Conservation (phyloP, 2,113 vertebrate genomes). For the Neoarius graeffei region DNA sequence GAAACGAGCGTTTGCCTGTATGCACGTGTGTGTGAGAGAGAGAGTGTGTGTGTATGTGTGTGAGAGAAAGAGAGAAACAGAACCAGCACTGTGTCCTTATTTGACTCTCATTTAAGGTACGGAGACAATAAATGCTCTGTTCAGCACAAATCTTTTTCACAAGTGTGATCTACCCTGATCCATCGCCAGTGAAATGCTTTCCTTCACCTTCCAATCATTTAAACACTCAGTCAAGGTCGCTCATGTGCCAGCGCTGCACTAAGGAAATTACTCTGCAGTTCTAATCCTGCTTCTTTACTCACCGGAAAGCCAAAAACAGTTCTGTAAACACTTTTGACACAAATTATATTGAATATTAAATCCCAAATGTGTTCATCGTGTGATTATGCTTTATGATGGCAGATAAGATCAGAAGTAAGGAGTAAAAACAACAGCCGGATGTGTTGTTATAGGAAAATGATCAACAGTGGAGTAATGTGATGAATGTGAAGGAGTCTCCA, state of each 20-base stretch:
- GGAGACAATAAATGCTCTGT: slow-evolving; percentile 44
- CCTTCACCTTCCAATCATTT: slow-evolving; percentile 43
- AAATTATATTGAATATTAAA: background rate
- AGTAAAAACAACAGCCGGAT: background rate
- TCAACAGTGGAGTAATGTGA: background rate
- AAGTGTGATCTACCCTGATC: slow-evolving; percentile 33
- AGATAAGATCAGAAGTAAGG: background rate
- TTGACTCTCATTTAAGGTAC: slow-evolving; percentile 46
- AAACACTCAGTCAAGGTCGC: slow-evolving; percentile 21
- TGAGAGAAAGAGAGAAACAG: background rate
- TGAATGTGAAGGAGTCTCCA: background rate
- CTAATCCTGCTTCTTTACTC: background rate
- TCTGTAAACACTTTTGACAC: background rate
- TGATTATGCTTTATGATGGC: background rate
- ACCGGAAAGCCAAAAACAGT: background rate
- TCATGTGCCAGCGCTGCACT: slow-evolving; percentile 37
- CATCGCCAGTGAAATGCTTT: slow-evolving; percentile 33
- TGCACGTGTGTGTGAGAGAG: background rate
- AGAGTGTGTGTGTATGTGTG: background rate
- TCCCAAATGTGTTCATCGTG: background rate
- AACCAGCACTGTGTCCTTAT: slow-evolving; percentile 27
- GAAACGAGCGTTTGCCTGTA: background rate
- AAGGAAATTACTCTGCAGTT: slow-evolving; percentile 11
- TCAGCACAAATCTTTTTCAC: slow-evolving; percentile 24
- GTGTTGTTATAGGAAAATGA: background rate